phyloP scores from a whole-genome alignment of 2,113 vertebrate species.

The Apeltes quadracus region DNA sequence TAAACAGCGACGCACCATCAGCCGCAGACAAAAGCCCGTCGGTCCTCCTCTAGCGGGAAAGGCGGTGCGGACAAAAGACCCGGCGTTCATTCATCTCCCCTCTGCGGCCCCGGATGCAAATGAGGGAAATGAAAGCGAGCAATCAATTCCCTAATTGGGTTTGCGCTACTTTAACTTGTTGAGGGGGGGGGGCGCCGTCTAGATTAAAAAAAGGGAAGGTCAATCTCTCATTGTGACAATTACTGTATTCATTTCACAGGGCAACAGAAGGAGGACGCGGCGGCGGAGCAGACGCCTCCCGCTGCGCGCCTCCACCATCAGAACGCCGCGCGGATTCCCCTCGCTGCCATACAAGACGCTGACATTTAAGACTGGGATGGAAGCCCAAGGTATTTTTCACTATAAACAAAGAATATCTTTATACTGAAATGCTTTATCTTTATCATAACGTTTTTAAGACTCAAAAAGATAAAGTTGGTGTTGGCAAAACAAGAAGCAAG shows the following conservation, averaged over 20 bases:
- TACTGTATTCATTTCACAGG: conserved; percentile 65
- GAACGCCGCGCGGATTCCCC: neutral
- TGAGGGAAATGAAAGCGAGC: conserved; percentile 69
- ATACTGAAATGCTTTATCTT: too few relatives aligned
- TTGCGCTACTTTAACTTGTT: conserved; percentile 66
- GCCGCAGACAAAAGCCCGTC: conserved; percentile 38
- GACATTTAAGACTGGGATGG: neutral
- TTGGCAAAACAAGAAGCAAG: neutral
- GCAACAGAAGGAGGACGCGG: conserved; percentile 5
- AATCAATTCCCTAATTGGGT: conserved; percentile 74
- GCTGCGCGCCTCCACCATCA: conserved; percentile 26
- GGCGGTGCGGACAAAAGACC: conserved; percentile 64
- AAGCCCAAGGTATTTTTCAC: neutral
- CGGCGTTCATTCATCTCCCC: conserved; percentile 63
- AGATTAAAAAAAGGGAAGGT: conserved; percentile 64
- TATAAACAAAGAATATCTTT: neutral
- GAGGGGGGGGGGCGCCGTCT: conserved; percentile 52
- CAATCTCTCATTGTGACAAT: conserved; percentile 72
- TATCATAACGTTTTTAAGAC: neutral
- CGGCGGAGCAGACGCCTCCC: conserved; percentile 34
- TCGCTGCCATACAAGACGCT: neutral
- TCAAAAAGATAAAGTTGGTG: neutral
- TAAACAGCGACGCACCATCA: conserved; percentile 46
- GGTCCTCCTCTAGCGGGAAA: conserved; percentile 28
- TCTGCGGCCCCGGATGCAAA: conserved; percentile 70